These are phyloP conservation scores for Psittacara wagleri DNA, from an alignment of 2,113 vertebrate genomes.

Conservation along the genomic window DNA sequence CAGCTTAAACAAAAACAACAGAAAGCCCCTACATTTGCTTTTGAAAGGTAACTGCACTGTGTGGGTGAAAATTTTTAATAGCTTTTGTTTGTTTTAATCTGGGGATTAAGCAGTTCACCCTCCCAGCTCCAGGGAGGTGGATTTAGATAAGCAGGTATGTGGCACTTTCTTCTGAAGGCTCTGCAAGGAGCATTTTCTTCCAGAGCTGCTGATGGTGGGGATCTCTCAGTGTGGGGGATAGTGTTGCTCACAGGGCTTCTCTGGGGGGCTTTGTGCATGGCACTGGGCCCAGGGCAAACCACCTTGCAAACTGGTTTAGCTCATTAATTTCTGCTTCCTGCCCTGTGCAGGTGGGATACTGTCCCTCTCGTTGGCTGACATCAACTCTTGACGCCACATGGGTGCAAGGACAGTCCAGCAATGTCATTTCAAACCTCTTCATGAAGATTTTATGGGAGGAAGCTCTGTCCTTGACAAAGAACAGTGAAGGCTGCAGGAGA, in stretches of 20 bases:
- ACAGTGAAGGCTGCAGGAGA: not conserved
- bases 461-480: not conserved
- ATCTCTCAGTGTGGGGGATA: rapidly evolving
- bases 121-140: rapidly evolving
- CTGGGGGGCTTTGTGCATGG: not conserved
- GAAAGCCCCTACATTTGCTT: not conserved
- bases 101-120: not conserved
- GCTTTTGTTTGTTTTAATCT: not conserved
- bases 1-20: not conserved
- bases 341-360: not conserved
- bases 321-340: not conserved
- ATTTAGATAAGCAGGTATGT: not conserved
- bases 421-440: not conserved
- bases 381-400: not conserved
- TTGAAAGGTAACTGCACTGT: not conserved
- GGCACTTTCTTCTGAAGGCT: not conserved
- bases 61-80: not conserved
- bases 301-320: not conserved
- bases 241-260: not conserved
- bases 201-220: not conserved
- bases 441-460: not conserved
- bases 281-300: not conserved
- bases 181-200: not conserved
- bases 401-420: not conserved
- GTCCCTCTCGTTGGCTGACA: not conserved